Evolutionary conservation across 2,797 vertebrate genomes (phyloP), one percentile per base, ranked within the genome.

Genomic region (Oreonectes daqikongensis): DNA sequence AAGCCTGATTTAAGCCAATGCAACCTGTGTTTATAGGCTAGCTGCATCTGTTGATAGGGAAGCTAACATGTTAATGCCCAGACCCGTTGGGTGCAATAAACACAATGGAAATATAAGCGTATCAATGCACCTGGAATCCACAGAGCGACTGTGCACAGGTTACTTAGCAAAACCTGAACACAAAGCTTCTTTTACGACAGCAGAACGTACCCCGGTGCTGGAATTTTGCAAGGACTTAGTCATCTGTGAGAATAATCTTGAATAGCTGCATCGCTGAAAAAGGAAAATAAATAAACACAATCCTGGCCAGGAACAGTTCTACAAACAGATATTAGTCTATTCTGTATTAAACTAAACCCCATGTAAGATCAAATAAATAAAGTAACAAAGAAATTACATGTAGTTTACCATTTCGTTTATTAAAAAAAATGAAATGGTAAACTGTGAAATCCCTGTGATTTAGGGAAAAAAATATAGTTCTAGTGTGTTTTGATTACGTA

Each of bases 11-110:
- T 88, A 88, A 74, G 81, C 84, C 85, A 67, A 80, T 85, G 84
- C 88, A 92, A 92, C 90, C 88, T 93, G 89, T 57, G 75, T 93
- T 93, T 92, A 93, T 91, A 83, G 90, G 88, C 85, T 38, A 78
- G 84, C 85, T 86, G 85, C 88, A 84, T 87, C 85, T 87, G 88
- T 90, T 83, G 84, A 81, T 88, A 89, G 84, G 86, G 86, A 91
- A 91, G 89, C 90, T 90, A 89, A 90, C 83, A 82, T 90, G 88
- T 89, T 90, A 93, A 91, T 86, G 86, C 87, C 88, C 90, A 86
- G 88, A 92, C 90, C 90, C 89, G 85, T 40, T 81, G 89, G 87
- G 87, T 75, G 85, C 88, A 80, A 84, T 92, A 93, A 93, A 92
- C 81, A 38, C 80, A 86, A 84, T 88, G 87, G 91, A 91, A 91